Evolutionary conservation across 2,888 invertebrate genomes (phyloP), one percentile per base, ranked within the genome.

Genomic region (Odontomyia ornata): DNA sequence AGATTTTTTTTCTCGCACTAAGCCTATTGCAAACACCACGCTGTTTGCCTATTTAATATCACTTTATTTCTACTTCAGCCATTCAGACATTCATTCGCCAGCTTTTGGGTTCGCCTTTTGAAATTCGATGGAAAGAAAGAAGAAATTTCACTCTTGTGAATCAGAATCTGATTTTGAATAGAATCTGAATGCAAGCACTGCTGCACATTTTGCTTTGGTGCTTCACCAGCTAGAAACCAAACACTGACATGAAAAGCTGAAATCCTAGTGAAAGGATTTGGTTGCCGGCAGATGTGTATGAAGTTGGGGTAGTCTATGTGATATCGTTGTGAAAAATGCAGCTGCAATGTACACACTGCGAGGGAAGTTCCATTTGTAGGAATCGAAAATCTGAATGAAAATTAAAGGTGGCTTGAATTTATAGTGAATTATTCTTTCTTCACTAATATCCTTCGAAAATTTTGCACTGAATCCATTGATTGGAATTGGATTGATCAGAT

Each of bases 141-240:
- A 52, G 47, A 71, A 52, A 71, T 71, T 46, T 71, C 47, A 46
- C 21, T 36, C 46, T 67, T 64, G 28, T 30, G 2, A 64, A 27
- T n/a, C 28, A 15, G 64, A 30, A 64, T 64, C 64, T 64, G 27
- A 64, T 25, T 71, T 27, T 71, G 71, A 71, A 52, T 47, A 15
- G 71, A n/a, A 71, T 71, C 71, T 71, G 71, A 71, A 71, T 71
- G 71, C 71, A 71, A 47, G 47, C 47, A 27, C 52, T 71, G 52
- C 71, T 71, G 71, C 71, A 71, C 71, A 71, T 71, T 71, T 71
- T 47, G 25, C 71, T 47, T 25, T 47, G 36, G 47, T 52, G 15
- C 27, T 71, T 71, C 47, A 11, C 71, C 25, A 71, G 47, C 11
- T 47, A 47, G 52, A 71, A 71, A 71, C 71, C 71, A 71, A 71